Percentiles rank a stretch among this genome's conserved stretches.
These are phyloP conservation scores for Climacteris rufus DNA, from an alignment of 2,113 vertebrate genomes.

Conservation along the genomic window DNA sequence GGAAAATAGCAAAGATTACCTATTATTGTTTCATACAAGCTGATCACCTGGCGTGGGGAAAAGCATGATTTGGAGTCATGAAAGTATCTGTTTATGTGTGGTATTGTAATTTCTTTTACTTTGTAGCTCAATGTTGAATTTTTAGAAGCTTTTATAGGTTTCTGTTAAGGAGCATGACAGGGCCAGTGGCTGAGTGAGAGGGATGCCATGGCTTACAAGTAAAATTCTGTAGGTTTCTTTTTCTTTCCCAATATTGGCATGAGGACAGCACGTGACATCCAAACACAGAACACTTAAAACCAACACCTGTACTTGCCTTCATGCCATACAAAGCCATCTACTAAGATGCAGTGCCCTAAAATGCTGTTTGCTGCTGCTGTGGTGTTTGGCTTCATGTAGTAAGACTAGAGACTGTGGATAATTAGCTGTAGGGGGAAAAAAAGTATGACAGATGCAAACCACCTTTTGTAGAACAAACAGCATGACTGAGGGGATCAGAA, in stretches of 20 bases:
- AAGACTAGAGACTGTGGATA: not conserved
- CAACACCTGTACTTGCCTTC: not conserved
- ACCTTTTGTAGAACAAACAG: not conserved
- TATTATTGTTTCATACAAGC: not conserved
- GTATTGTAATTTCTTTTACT: not conserved
- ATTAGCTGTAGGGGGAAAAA: not conserved
- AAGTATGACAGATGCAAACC: accelerated
- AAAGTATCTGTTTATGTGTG: not conserved
- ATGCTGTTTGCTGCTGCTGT: not conserved
- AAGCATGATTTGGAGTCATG: not conserved
- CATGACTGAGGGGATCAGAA: not conserved
- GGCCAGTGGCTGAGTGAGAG: not conserved
- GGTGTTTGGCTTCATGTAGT: not conserved
- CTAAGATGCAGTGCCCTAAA: not conserved
- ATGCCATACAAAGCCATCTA: not conserved
- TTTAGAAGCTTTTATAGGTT: not conserved
- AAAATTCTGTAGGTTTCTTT: not conserved
- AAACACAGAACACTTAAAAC: not conserved
- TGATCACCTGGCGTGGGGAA: not conserved
- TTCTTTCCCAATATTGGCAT: not conserved
- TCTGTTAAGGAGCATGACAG: accelerated
- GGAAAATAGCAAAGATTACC: not conserved
- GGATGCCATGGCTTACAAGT: not conserved
- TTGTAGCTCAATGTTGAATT: not conserved
- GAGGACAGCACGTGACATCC: not conserved